A percentile compares a stretch with the other conserved stretches of the same genome.
Conservation (phyloP, 1,140 invertebrate species). For the Hyles euphorbiae region DNA sequence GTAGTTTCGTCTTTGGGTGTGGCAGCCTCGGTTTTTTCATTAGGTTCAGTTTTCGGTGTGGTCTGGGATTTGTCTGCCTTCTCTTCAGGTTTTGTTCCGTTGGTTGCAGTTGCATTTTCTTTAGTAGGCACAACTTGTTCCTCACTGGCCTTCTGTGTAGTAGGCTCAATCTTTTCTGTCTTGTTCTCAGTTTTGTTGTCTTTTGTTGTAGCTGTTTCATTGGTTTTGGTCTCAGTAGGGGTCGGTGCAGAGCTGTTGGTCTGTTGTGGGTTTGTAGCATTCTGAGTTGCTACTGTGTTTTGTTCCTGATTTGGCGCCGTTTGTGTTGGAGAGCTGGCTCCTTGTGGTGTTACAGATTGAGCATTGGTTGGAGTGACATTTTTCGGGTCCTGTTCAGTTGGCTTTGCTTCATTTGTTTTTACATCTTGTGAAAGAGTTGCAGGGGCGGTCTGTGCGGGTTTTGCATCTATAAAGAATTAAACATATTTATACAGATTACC, state of each 20-base stretch:
- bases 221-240: background rate
- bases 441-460: background rate
- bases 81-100: no score
- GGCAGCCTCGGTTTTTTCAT: slow-evolving; percentile 18
- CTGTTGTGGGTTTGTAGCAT: slow-evolving; percentile 12
- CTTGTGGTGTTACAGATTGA: no score
- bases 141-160: no score
- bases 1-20: slow-evolving; percentile 17
- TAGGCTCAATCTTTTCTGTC: background rate
- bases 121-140: no score
- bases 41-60: slow-evolving; percentile 6
- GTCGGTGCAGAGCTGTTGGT: background rate
- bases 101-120: no score
- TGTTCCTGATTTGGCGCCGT: background rate
- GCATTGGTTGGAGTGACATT: no score
- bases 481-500: no score
- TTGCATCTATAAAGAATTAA: background rate
- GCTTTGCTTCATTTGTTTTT: no score
- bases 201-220: slow-evolving; percentile 16
- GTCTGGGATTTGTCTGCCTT: no score
- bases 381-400: no score
- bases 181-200: slow-evolving; percentile 2
- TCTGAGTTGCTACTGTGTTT: slow-evolving; percentile 10
- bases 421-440: no score
- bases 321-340: no score